Base-by-base conservation (phyloP, 2,113 vertebrate species). In the Pollachius pollachius region DNA sequence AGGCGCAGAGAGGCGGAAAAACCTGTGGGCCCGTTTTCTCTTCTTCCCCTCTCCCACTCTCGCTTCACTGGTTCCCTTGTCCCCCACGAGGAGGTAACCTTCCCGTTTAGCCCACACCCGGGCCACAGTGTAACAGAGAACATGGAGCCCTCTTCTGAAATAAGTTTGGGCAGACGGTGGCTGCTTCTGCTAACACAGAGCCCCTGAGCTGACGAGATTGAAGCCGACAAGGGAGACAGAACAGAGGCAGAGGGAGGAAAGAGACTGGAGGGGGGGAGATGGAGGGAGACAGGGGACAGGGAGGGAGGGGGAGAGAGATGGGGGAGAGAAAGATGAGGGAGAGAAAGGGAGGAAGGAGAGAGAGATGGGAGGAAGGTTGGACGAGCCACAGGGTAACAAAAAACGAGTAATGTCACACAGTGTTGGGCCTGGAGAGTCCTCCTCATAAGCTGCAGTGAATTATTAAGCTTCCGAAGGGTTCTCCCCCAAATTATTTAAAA, bases 401-500 rank as follows among this genome's bases (percentile, higher is more conserved):
- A 84, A 75, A 70, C 66, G 59, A 67, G 85, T 90, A 87, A 89
- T 90, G 86, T 87, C 89, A 86, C 81, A 86, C 79, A 83, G 89
- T 90, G 86, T 84, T 84, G 86, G 85, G 77, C 78, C 59, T 13
- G 0, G 41, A 13, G 76, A 87, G 82, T 83, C 80, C 81, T 89
- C 88, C 89, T 90, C 88, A 87, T 48, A 13, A 65, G 77, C 81
- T 70, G 67, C 70, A 52, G 87, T 92, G 81, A 92, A 93, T 93
- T 89, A 92, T 92, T 92, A 82, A 92, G 75, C 75, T 85, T 88
- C 83, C 84, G 87, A 67, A 81, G 82, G 62, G 85, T 81, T 67
- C 84, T 76, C 81, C 59, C 88, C 68, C 88, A 90, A 92, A 92
- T 92, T 73, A 91, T 92, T 92, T 86, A 93, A 88, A 85, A 89